Percentiles rank a stretch among this genome's conserved stretches.
Evolutionary conservation across 2,888 invertebrate species (phyloP).

Genomic region (Epiblema foenella): DNA sequence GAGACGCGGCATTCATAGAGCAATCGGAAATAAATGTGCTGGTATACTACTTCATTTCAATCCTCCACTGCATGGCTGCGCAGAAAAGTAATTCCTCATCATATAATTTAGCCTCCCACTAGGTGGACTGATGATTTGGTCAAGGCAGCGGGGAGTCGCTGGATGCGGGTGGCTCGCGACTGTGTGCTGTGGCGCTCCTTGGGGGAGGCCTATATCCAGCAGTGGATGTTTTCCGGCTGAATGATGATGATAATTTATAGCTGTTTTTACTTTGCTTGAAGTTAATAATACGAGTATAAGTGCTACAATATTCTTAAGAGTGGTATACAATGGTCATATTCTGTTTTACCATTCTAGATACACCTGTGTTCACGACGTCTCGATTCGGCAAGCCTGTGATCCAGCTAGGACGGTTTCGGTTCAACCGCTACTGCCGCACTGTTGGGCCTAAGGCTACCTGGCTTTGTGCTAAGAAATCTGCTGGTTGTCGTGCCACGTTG

Average conservation of each 20-base stretch:
- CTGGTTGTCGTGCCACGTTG: slow-evolving; percentile 10
- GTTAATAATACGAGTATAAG: no score
- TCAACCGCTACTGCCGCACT: slow-evolving; percentile 37
- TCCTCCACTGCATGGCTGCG: not conserved
- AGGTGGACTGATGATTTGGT: no score
- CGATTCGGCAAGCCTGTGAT: slow-evolving; percentile 14
- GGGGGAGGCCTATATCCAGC: no score
- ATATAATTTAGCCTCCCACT: not conserved
- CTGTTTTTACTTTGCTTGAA: no score
- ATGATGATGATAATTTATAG: no score
- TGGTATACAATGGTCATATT: not conserved
- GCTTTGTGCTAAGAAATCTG: slow-evolving; percentile 11
- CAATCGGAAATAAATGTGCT: not conserved
- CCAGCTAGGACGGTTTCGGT: slow-evolving; percentile 10
- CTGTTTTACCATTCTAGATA: not conserved
- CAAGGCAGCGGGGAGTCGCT: no score
- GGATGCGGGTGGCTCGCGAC: no score
- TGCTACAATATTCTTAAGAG: not conserved
- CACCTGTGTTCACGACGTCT: not conserved
- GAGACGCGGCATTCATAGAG: not conserved
- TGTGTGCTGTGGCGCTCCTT: no score
- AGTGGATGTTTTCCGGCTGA: no score
- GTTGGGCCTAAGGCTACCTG: slow-evolving; percentile 5
- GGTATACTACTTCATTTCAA: not conserved
- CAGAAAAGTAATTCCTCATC: not conserved